Evolutionary conservation across 2,888 invertebrate species (phyloP).

Genomic region (Arctia plantaginis): DNA sequence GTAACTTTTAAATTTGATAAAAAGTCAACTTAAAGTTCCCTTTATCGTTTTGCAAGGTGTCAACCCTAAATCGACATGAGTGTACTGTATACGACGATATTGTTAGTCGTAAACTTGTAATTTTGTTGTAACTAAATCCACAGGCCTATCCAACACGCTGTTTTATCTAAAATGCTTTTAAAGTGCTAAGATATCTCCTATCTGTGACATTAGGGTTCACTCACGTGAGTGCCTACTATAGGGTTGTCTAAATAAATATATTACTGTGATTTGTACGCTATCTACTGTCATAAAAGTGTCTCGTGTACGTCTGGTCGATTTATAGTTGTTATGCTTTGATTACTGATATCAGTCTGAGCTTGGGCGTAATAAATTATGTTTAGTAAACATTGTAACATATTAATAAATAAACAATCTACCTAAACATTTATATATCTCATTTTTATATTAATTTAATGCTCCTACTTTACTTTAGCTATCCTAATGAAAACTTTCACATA

Average conservation of each 20-base stretch:
- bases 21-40: background rate
- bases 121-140: conserved; percentile 80
- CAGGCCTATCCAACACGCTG: conserved; percentile 68
- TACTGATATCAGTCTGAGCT: conserved; percentile 30
- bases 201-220: conserved; percentile 58
- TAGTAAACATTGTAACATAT: conserved; percentile 20
- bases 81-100: conserved; percentile 72
- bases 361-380: conserved; percentile 15
- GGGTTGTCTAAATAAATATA: conserved; percentile 71
- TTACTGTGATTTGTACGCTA: conserved; percentile 75
- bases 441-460: background rate
- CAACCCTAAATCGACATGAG: conserved; percentile 60
- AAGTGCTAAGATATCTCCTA: conserved; percentile 72
- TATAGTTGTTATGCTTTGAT: conserved; percentile 65
- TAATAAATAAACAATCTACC: conserved; percentile 6
- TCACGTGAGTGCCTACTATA: conserved; percentile 48
- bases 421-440: background rate
- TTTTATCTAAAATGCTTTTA: conserved; percentile 81
- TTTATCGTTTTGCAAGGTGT: conserved; percentile 1
- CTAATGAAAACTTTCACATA: too few relatives aligned
- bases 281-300: conserved; percentile 76
- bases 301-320: conserved; percentile 69
- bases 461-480: background rate
- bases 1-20: background rate
- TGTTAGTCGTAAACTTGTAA: conserved; percentile 79